Base-by-base conservation (phyloP, 2,888 invertebrate genomes). In the Epirrita christyi region DNA sequence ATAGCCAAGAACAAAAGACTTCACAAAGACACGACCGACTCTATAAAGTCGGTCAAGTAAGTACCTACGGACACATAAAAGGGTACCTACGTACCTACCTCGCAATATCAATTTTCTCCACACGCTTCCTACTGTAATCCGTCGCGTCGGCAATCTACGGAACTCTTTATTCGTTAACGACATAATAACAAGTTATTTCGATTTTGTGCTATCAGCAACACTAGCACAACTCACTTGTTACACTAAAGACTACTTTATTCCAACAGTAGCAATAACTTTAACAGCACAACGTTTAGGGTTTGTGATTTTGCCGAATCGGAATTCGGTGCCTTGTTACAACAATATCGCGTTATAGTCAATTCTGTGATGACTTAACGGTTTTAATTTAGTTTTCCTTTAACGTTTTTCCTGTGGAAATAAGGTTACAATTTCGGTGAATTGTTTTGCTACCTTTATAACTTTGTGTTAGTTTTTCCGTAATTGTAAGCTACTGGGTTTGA, bases 161-260 rank as follows among this genome's bases (percentile, higher is more conserved):
- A 66, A 49, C 59, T 66, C 65, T 75, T 79, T 76, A 77, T 76
- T 76, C 73, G 76, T 80, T 81, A 79, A 75, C 75, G 72, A 73
- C 69, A 75, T 76, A 76, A 79, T 81, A 76, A 76, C 73, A 71
- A 73, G 67, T 72, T 72, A 71, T 72, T 78, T 71, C 70, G 69
- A 64, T 73, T 73, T 71, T 68, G 66, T 68, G 46, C 66, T 63
- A 66, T 68, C 68, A 70, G 68, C 68, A 67, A 61, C 58, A 64
- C 66, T 45, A 58, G 52, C 56, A 44, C 56, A 53, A 37, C 51
- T 46, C 34, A 41, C 11, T 44, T 28, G 55, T 55, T 55, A 61
- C 21, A 38, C 58, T 48, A 63, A 59, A 61, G 59, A 65, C 61
- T 40, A 60, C 70, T 54, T 62, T 71, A 73, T 40, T 21, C 0